Evolutionary conservation across 2,888 invertebrate species (phyloP), one percentile per base, ranked within the genome.

Genomic region (Baccha elongata): DNA sequence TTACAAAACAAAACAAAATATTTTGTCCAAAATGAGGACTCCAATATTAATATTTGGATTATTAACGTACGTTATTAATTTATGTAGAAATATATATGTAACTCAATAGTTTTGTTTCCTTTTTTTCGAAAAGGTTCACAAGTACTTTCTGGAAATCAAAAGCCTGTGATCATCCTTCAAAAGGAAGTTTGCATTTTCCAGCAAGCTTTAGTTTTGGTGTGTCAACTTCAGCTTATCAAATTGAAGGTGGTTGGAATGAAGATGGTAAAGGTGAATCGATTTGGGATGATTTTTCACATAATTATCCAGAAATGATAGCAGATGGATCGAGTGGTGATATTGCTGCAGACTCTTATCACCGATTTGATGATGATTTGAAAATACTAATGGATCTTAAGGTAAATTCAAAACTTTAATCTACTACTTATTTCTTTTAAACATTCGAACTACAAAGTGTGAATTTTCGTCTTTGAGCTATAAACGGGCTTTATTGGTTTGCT

Each of bases 261-360:
- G 87, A 87, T 60, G 92, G 91, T n/a, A 92, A 92, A 86, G 91
- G 92, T 1, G 90, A 90, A 85, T 93, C 91, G 87, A 58, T 58
- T 11, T 58, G 58, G 58, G 58, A 58, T 42, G 58, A 58, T 23
- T 58, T 40, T 15, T 40, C 87, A 1, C 90, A 89, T 68, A 65
- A 79, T 17, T 85, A 88, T 85, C 89, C 90, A 1, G 87, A 88
- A 42, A 85, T 78, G 79, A 90, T 93, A 0, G 86, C 84, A 3
- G 92, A 93, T 84, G 85, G 87, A 1, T 89, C 91, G 1, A 93
- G 91, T 42, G 93, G 92, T 0, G 93, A 93, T 86, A 87, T 92
- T 3, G 92, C 93, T 0, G 92, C 93, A 85, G 92, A 94, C 88
- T 92, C 93, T 6, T 94, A 93, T 87, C 91, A 93, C 87, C 90